Evolutionary conservation across 92 coral and sea anemone species (phyloP).

Genomic region (Palythoa caribaeorum): DNA sequence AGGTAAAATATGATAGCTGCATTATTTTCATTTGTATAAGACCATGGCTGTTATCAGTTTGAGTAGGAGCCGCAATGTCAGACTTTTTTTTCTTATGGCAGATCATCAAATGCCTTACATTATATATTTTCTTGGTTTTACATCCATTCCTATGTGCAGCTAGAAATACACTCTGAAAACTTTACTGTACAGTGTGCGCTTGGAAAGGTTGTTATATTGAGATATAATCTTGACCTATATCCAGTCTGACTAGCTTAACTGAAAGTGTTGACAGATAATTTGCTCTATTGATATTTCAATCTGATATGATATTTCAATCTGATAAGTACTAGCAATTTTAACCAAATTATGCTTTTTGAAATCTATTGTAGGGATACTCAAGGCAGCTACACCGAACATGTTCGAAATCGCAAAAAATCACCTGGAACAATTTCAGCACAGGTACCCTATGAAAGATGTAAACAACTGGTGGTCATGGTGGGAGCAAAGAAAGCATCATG

Average conservation of each 20-base stretch:
- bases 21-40: neutral
- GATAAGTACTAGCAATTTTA: neutral
- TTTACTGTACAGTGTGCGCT: neutral
- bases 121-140: neutral
- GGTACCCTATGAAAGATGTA: conserved; percentile 67
- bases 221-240: neutral
- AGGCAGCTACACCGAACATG: conserved; percentile 68
- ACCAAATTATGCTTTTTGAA: neutral
- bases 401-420: conserved; percentile 61
- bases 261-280: neutral
- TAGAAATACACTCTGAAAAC: neutral
- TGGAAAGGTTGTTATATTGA: neutral
- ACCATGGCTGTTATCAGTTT: neutral
- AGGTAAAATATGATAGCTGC: too few species aligned
- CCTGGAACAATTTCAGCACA: conserved; percentile 64
- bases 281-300: neutral
- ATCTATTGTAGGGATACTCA: conserved; percentile 45
- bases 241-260: neutral
- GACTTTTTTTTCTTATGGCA: neutral
- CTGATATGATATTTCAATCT: neutral
- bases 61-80: neutral
- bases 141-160: conserved; percentile 2
- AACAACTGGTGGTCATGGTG: conserved; percentile 75
- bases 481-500: conserved; percentile 60
- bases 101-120: neutral